Base-by-base conservation (phyloP, 1,140 invertebrate genomes). In the Brachionus koreanus region DNA sequence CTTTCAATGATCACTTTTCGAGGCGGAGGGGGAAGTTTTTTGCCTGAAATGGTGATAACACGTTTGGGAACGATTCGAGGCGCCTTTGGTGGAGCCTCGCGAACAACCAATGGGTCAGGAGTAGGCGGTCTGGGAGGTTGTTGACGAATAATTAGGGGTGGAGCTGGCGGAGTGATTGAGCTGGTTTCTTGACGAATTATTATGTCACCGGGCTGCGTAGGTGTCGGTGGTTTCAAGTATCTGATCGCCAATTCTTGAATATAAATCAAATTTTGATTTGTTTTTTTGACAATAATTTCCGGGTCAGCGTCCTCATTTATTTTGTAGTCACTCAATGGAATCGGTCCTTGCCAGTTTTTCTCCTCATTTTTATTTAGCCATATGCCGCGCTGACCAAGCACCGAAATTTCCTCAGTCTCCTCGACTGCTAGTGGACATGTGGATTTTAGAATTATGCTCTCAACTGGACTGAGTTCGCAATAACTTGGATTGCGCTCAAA, bases 61-160 rank as follows among this genome's bases (percentile, higher is more conserved):
- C 67, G 76, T 61, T 33, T 67, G 2, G 25, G 67, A 5, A 76
- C 23, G 35, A 13, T 69, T 39, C 10, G 25, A 3, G 72, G 82
- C 19, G 72, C 33, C 33, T 83, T 39, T 6, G 82, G 82, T 49
- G 82, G 82, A 43, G 29, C 25, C 19, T 83, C 82, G 16, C 82
- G 49, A 75, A 83, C 52, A n/a, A 83, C 46, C 13, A 83, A 19
- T 10, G 82, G 82, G 19, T 69, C 65, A 4, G 82, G 82, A 16
- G 82, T 83, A 2, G 82, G 9, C 10, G 82, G 69, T 35, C 72
- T 37, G 7, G 65, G 42, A 5, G 82, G 82, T 13, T 69, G 82
- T 43, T 83, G 82, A 35, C 82, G 49, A 37, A 83, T 83, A 29
- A 83, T 63, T 5, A 83, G n/a, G 0, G 82, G 82, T 46, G 82